Base-by-base conservation (phyloP, 2,113 vertebrate species). In the Pungitius pungitius region DNA sequence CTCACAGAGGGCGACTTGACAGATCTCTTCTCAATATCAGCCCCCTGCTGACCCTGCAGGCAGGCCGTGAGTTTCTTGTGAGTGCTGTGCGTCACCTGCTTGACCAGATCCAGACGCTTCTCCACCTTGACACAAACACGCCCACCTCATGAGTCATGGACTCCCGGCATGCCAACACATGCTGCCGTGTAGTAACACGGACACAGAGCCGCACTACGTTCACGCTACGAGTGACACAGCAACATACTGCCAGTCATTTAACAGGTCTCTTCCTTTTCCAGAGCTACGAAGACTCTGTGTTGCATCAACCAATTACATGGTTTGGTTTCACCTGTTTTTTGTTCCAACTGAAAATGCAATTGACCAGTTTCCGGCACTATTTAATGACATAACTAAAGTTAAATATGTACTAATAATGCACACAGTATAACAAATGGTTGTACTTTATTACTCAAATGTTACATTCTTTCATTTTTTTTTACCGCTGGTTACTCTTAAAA, bases 61-160 rank as follows among this genome's bases (percentile, higher is more conserved):
- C 98, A 99, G 60, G 96, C 96, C 0, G 96, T 96, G 78, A 99
- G 95, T 90, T 99, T 99, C 94, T 99, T 99, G 92, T 99, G 98
- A 22, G 96, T 98, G 93, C 98, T 97, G 90, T 99, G 98, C 24
- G 96, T 95, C 77, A 99, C 98, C 83, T 99, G 97, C 86, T 99
- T 99, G 85, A 99, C 97, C 88, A 99, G 91, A 87, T 98, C 98
- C 92, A 99, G 91, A 30, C 98, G 95, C 87, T 99, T 99, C 93
- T 99, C 97, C 87, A 99, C 98, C 98, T 99, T 79, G 8, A 63
- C 18, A 43, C 63, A 24, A 35, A 77, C 15, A 73, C 39, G 43
- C 66, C 45, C 52, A 27, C 24, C 20, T 17, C 4, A 60, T 35
- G 33, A 35, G 33, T 35, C 33, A 35, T 35, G 42, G 64, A 13